These are phyloP conservation scores for Uria lomvia DNA, from an alignment of 2,113 vertebrate genomes.

Conservation along the genomic window DNA sequence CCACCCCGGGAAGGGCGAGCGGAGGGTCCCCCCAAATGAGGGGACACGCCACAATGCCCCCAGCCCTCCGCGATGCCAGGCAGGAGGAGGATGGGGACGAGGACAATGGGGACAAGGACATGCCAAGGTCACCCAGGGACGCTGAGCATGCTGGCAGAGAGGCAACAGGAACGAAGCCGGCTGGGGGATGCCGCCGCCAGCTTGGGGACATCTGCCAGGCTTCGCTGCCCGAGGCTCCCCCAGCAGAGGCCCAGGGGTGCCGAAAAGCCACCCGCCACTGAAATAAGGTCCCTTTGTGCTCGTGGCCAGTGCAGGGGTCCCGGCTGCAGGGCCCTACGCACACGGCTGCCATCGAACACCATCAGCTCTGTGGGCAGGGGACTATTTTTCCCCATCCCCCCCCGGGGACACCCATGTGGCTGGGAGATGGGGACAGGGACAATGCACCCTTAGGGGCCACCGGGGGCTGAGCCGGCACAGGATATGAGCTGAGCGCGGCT, in stretches of 20 bases:
- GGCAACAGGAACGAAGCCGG: neutral
- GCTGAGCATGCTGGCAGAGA: rapidly evolving
- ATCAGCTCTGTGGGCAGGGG: neutral
- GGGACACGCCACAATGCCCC: neutral
- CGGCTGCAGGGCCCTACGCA: rapidly evolving
- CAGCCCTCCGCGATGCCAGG: neutral
- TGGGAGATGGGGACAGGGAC: neutral
- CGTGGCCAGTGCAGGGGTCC: neutral
- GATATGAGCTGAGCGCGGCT: rapidly evolving
- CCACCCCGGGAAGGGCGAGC: neutral
- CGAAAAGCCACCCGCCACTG: neutral
- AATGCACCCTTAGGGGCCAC: neutral
- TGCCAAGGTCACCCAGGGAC: conserved; percentile 48
- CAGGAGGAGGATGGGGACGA: neutral
- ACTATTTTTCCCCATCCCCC: neutral
- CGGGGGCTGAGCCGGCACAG: rapidly evolving
- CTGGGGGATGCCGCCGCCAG: neutral
- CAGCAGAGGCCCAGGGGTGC: neutral
- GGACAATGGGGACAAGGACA: conserved; percentile 35
- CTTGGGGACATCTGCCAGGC: neutral
- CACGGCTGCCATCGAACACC: rapidly evolving
- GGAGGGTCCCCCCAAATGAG: rapidly evolving
- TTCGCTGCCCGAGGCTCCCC: neutral
- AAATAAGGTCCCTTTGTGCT: neutral
- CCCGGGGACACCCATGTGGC: neutral